Evolutionary conservation across 2,797 vertebrate species (phyloP), one percentile per base, ranked within the genome.

Genomic region (Helostoma temminkii): DNA sequence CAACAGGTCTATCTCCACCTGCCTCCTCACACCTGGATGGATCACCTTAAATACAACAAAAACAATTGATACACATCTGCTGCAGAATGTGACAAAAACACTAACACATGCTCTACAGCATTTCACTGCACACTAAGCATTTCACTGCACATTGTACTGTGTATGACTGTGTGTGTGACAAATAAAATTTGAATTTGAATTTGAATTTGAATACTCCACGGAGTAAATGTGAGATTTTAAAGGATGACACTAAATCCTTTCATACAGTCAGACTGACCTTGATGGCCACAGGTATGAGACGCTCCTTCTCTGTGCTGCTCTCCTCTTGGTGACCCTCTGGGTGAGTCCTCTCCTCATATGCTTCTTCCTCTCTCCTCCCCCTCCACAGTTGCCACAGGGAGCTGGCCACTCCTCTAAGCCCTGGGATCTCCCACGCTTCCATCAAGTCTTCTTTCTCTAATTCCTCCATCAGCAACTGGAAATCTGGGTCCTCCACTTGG

Each of bases 1-100:
- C 56, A 95, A 84, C 58, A 99, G 88, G 85, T 99, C 97, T 41
- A 95, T 94, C 63, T 95, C 91, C 45, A 98, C 96, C 87, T 97
- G 96, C 43, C 92, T 89, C 55, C 94, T 93, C 62, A 99, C 87
- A 18, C 95, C 96, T 42, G 97, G 97, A 77, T 99, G 98, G 64
- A 99, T 61, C 56, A 98, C 97, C 98, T 99, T 71, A 4, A 62
- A 48, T 0, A 32, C 25, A 66, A 2, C 30, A 55, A 3, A 30
- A 19, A 47, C 3, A 9, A 30, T 46, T 39, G 1, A 25, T 0
- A 10, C 25, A 52, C 53, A 66, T 37, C 11, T 48, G 11, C 18
- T 46, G 18, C n/a, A 47, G 36, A 3, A 37, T 14, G 7, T 21
- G 9, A 9, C 11, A 21, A 21, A 6, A 21, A 3, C 11, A 5